Evolutionary conservation across 2,888 invertebrate genomes (phyloP).

Genomic region (Shargacucullia verbasci): DNA sequence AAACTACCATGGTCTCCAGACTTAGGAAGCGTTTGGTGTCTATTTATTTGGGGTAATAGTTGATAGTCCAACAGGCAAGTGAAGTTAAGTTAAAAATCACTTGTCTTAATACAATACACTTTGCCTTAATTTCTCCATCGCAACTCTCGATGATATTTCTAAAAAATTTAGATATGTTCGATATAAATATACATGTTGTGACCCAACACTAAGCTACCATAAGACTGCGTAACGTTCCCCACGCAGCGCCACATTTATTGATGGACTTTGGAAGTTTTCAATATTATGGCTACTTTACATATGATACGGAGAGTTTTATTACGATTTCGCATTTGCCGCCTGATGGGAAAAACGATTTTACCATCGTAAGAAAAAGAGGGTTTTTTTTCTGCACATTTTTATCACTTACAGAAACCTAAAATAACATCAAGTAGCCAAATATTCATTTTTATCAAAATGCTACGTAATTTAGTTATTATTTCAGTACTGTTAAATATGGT

Average conservation of each 20-base stretch:
- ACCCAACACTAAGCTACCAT: constrained; percentile 57
- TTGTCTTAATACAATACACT: too few relatives aligned
- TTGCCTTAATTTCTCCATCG: neutral
- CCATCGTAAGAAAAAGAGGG: constrained; percentile 64
- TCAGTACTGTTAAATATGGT: constrained; percentile 42
- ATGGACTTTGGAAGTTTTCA: constrained; percentile 89
- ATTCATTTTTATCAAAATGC: constrained; percentile 4
- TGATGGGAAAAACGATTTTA: constrained; percentile 80
- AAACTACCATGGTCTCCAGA: too few relatives aligned
- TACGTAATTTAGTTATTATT: constrained; percentile 20
- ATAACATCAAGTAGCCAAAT: neutral
- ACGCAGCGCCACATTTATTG: constrained; percentile 86
- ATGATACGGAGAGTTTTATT: constrained; percentile 86
- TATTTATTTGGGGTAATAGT: too few relatives aligned
- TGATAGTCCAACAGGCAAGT: too few relatives aligned
- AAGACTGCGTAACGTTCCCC: constrained; percentile 77
- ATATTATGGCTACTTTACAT: constrained; percentile 89
- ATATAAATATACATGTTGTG: neutral
- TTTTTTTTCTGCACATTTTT: constrained; percentile 57
- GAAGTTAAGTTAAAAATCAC: too few relatives aligned
- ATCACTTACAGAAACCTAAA: constrained; percentile 41
- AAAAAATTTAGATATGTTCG: constrained; percentile 9
- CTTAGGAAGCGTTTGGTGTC: too few relatives aligned
- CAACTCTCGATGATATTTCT: neutral
- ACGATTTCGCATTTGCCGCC: constrained; percentile 89